Conservation (phyloP, 2,113 vertebrate species). For the Mus pahari region DNA sequence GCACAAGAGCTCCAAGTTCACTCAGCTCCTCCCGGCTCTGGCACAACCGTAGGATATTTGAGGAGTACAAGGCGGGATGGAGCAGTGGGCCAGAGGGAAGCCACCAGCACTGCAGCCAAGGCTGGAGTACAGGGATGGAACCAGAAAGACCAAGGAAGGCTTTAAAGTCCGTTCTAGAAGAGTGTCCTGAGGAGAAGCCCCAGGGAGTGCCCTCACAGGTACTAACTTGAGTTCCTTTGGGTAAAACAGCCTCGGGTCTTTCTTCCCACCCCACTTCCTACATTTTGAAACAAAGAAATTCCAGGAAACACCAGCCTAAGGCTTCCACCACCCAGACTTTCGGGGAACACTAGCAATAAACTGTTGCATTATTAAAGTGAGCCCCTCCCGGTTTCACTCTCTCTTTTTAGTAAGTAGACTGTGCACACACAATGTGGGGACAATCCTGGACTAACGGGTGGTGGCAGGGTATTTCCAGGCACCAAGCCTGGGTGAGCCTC, state of each 20-base stretch:
- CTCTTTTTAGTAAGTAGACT: background rate
- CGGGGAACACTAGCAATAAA: slow-evolving; percentile 55
- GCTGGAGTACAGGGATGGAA: background rate
- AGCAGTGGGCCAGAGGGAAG: background rate
- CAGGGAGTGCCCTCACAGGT: too few species aligned
- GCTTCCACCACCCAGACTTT: background rate
- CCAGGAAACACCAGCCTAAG: background rate
- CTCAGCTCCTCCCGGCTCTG: background rate
- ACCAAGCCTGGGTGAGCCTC: slow-evolving; percentile 8
- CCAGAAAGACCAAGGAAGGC: background rate
- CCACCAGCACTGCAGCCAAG: fast-evolving
- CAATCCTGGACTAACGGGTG: background rate
- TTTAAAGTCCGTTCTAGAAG: background rate
- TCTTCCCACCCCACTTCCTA: background rate
- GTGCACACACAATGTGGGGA: background rate
- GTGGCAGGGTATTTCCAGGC: background rate
- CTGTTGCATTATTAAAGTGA: slow-evolving; percentile 39
- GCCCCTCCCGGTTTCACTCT: background rate
- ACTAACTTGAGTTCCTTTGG: fast-evolving
- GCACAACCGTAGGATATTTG: background rate
- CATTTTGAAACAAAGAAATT: background rate
- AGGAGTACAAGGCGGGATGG: background rate
- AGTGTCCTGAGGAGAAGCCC: background rate
- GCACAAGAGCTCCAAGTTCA: fast-evolving
- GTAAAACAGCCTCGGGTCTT: background rate